Base-by-base conservation (phyloP, 2,797 vertebrate species). In the Chelidonichthys spinosus region DNA sequence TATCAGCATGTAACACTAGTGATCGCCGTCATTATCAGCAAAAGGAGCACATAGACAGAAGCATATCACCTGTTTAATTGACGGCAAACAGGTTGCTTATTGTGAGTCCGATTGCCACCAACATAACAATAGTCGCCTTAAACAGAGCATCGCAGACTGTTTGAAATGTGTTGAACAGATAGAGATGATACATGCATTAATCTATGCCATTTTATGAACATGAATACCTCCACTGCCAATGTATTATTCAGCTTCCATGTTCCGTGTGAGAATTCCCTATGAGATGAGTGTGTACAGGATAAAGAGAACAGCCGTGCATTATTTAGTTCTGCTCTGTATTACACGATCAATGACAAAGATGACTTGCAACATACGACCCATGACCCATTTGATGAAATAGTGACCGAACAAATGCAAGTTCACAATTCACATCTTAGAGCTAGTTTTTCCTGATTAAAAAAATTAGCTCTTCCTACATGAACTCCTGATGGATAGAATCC, bases 51-150 rank as follows among this genome's bases (percentile, higher is more conserved):
- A 25, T 25, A 1, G 25, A 25, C 25, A 25, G 6, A 47, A 67
- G 32, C 63, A 76, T 43, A 69, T 70, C 67, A 44, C 69, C 25
- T 37, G 11, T 44, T 79, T 72, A 72, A 61, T 52, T 25, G 53
- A 63, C 53, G 39, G 40, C 49, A 66, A 66, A 72, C 59, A 72
- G 37, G 69, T 49, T 58, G 36, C 7, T 32, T 15, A 37, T 52
- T 63, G 33, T 44, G 46, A 35, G 53, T 69, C 11, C 55, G 14
- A 69, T 50, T 64, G 66, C 9, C 11, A 44, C 59, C 43, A 66
- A 64, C 9, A 10, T 49, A 17, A 25, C 3, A 49, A 25, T 25
- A 36, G 14, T n/a, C 14, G 33, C 54, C 39, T 64, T 67, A 50
- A 6, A 49, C 11, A 33, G 15, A 52, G 11, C 7, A 61, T 18